Conservation (phyloP, 2,888 invertebrate genomes). For the Alcis repandata region DNA sequence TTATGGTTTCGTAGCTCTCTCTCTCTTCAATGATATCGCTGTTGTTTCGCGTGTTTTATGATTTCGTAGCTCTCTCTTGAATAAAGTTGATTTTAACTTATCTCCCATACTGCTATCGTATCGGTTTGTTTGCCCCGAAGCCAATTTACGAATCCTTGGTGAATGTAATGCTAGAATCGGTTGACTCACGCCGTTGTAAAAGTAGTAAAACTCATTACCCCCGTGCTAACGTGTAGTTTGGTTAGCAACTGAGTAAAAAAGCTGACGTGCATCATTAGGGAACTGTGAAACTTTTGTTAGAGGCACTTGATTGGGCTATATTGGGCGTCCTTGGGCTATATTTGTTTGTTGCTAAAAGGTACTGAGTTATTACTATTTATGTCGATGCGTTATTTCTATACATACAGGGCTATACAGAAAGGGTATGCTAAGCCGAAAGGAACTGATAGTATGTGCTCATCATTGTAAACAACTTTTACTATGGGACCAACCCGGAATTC, state of each 20-base stretch:
- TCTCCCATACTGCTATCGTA: conserved; percentile 16
- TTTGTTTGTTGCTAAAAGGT: background rate
- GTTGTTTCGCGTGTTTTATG: too few relatives aligned
- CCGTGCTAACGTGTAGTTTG: conserved; percentile 7
- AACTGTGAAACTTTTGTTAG: conserved; percentile 2
- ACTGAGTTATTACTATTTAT: too few relatives aligned
- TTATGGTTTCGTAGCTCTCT: too few relatives aligned
- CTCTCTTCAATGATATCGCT: too few relatives aligned
- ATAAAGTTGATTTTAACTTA: background rate
- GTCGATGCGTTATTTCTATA: too few relatives aligned
- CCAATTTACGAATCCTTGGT: conserved; percentile 30
- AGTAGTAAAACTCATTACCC: conserved; percentile 32
- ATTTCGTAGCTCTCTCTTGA: background rate
- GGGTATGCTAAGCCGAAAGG: too few relatives aligned
- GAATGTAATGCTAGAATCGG: conserved; percentile 17
- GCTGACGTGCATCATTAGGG: conserved; percentile 4
- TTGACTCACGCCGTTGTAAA: conserved; percentile 30
- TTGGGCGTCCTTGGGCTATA: background rate
- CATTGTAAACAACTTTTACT: too few relatives aligned
- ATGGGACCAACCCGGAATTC: too few relatives aligned
- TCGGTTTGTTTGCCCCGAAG: conserved; percentile 19
- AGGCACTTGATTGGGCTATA: background rate
- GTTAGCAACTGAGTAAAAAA: conserved; percentile 22
- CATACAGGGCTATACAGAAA: too few relatives aligned
- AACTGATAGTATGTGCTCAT: too few relatives aligned